Evolutionary conservation across 2,888 invertebrate genomes (phyloP).

Genomic region (Dioctria rufipes): DNA sequence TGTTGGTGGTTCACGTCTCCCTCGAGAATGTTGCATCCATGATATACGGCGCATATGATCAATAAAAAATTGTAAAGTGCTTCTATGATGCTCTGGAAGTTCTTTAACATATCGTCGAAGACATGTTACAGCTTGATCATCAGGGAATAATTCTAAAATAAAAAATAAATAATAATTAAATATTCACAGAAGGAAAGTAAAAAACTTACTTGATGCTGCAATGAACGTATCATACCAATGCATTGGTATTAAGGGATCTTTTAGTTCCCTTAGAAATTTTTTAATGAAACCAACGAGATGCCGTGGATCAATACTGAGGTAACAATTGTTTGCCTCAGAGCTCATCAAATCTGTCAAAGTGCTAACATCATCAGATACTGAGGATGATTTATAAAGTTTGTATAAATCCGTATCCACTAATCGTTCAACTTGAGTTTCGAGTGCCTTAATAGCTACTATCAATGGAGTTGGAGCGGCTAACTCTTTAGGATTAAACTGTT

Average conservation of each 20-base stretch:
- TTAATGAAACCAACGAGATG: conserved; percentile 74
- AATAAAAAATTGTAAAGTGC: conserved; percentile 78
- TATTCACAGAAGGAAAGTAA: not conserved
- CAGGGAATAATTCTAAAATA: conserved; percentile 57
- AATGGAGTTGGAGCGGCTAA: conserved; percentile 76
- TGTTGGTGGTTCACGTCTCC: conserved; percentile 78
- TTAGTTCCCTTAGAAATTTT: conserved; percentile 81
- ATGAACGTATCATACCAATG: conserved; percentile 82
- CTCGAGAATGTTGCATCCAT: conserved; percentile 77
- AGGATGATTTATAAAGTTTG: conserved; percentile 74
- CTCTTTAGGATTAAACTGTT: conserved; percentile 75
- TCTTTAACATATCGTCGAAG: conserved; percentile 75
- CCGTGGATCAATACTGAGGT: conserved; percentile 57
- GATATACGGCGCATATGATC: conserved; percentile 81
- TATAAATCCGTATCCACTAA: conserved; percentile 74
- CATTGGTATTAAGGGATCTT: conserved; percentile 83
- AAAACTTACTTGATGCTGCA: conserved; percentile 72
- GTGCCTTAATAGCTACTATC: conserved; percentile 75
- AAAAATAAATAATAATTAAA: not conserved
- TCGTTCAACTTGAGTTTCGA: conserved; percentile 75
- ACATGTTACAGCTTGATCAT: conserved; percentile 73
- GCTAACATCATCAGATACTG: conserved; percentile 75
- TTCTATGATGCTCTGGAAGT: conserved; percentile 77
- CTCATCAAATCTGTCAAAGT: conserved; percentile 70
- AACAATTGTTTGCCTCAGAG: conserved; percentile 29